Conservation (phyloP, 2,797 vertebrate genomes). For the Thripadectes ignobilis region DNA sequence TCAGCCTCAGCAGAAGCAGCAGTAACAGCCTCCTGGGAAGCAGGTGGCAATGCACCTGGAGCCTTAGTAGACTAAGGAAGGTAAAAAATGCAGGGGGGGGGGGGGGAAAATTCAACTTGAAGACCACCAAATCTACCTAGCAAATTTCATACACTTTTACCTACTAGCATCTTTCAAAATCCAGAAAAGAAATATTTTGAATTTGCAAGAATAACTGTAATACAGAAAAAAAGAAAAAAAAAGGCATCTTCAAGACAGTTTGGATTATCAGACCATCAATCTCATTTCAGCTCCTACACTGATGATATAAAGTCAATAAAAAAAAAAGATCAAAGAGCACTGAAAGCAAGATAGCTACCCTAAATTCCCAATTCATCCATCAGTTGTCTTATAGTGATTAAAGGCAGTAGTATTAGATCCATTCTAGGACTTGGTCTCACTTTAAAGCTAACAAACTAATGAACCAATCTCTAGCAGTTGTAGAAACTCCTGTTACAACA, state of each 20-base stretch:
- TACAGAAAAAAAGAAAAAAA: neutral
- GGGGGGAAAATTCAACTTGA: constrained; percentile 51
- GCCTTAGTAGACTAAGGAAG: constrained; percentile 88
- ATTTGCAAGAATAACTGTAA: neutral
- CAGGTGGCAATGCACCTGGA: constrained; percentile 86
- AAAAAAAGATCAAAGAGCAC: neutral
- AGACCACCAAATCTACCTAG: constrained; percentile 38
- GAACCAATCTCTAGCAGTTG: neutral
- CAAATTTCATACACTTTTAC: neutral
- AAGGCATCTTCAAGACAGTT: neutral
- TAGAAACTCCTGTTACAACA: neutral
- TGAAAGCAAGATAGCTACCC: neutral
- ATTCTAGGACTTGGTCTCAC: neutral
- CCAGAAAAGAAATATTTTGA: neutral
- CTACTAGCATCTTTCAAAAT: neutral
- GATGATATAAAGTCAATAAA: neutral
- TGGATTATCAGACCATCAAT: neutral
- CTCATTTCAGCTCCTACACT: neutral
- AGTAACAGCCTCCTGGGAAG: constrained; percentile 83
- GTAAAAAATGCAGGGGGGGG: constrained; percentile 70
- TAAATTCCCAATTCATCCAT: neutral
- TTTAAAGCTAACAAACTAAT: neutral
- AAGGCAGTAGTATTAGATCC: neutral
- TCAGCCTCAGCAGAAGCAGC: constrained; percentile 86
- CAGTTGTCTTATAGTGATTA: neutral